Base-by-base conservation (phyloP, 1,140 invertebrate genomes). In the Oedothorax gibbosus region DNA sequence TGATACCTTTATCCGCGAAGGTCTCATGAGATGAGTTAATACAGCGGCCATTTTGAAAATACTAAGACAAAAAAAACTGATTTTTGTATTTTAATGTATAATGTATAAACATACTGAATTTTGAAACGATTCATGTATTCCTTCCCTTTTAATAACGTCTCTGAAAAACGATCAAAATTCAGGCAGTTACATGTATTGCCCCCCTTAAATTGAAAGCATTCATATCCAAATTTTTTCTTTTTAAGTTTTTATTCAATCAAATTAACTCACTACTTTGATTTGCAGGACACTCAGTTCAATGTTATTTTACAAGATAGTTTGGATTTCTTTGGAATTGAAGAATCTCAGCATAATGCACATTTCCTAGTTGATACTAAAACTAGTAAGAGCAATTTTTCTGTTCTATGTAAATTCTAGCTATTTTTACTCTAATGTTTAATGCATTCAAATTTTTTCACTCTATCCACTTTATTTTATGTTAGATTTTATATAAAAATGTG, bases 321-420 rank as follows among this genome's bases (percentile, higher is more conserved):
- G 11, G 98, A 99, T 88, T 99, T 98, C 91, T 99, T 99, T 90
- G 95, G 96, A 54, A 98, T 99, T 86, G 95, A 98, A 14, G 97
- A 99, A 89, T 92, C 93, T 71, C 93, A 95, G 87, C 94, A 97
- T 64, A 93, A 94, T 87, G 95, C 97, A 90, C 98, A 98, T 89
- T 99, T 98, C 89, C 91, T 99, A 0, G 95, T 99, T 7, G 98
- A 99, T 90, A 96, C 98, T 84, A 99, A 99, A 92, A 99, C 98
- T 87, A 96, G 97, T 98, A 92, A 94, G 86, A 18, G 10, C 9
- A 18, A 64, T 87, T 87, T n/a, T 77, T 50, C 12, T 77, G 86
- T 69, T 85, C 87, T 88, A 51, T 85, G 87, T 86, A 87, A n/a
- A 21, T 62, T 77, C 20, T 79, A n/a, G 35, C 6, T 18, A 35